A percentile compares a stretch with the other conserved stretches of the same genome.
phyloP scores from a whole-genome alignment of 2,888 invertebrate species.

The Polymixis flavicincta region DNA sequence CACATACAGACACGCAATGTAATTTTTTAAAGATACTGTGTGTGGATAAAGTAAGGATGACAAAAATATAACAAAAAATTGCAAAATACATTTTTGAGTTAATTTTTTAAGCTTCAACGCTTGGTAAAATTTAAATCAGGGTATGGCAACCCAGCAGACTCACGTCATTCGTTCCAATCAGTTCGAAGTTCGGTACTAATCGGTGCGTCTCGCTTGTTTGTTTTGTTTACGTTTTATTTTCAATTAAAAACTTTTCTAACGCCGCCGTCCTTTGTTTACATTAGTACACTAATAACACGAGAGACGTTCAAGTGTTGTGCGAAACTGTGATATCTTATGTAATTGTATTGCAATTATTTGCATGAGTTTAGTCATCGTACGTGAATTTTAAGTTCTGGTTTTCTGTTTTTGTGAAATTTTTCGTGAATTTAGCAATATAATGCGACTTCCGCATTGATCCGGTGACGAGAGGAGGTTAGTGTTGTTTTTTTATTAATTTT shows the following conservation, averaged over 20 bases:
- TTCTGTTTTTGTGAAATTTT: conserved; percentile 68
- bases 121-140: not conserved
- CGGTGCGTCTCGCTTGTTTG: conserved; percentile 68
- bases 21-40: not conserved
- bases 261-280: conserved; percentile 65
- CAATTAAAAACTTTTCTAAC: conserved; percentile 66
- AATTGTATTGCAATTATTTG: conserved; percentile 61
- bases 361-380: conserved; percentile 69
- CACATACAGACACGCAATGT: not conserved
- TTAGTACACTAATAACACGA: conserved; percentile 56
- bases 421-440: conserved; percentile 51
- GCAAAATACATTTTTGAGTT: not conserved
- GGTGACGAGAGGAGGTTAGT: conserved; percentile 54
- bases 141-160: conserved; percentile 56
- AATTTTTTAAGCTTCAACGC: not conserved
- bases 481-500: conserved; percentile 39
- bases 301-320: conserved; percentile 71
- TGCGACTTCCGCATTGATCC: conserved; percentile 38
- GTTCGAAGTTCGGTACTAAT: conserved; percentile 70
- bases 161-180: conserved; percentile 61
- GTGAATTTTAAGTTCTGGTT: conserved; percentile 68
- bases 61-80: not conserved
- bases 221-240: conserved; percentile 77
- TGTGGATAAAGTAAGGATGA: not conserved
- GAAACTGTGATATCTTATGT: conserved; percentile 74